phyloP scores from a whole-genome alignment of 2,888 invertebrate genomes.

The Coleophora deauratella region DNA sequence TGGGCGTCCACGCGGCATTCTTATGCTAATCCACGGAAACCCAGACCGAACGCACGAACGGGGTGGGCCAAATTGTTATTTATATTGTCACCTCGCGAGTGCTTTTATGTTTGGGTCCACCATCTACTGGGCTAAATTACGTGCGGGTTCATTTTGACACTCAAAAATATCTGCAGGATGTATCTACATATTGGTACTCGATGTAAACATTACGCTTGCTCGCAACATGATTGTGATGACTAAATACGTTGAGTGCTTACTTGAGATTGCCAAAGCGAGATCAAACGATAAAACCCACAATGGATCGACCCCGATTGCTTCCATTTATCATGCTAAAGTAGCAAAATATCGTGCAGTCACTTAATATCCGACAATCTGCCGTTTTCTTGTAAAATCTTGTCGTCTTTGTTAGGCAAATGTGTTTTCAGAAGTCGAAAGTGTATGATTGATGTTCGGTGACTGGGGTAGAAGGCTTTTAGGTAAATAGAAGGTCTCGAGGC shows the following conservation, averaged over 20 bases:
- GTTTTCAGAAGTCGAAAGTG: conserved; percentile 19
- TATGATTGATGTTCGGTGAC: conserved; percentile 46
- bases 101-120: conserved; percentile 53
- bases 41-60: conserved; percentile 45
- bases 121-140: conserved; percentile 46
- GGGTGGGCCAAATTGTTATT: conserved; percentile 75
- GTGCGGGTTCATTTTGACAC: conserved; percentile 34
- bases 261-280: neutral
- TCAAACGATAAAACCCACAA: conserved; percentile 2
- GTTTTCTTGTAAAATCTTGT: conserved; percentile 21
- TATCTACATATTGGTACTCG: conserved; percentile 5
- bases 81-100: conserved; percentile 65
- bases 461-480: conserved; percentile 45
- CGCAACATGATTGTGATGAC: too few species aligned
- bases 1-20: conserved; percentile 70
- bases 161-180: conserved; percentile 3
- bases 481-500: conserved; percentile 45
- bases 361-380: conserved; percentile 13
- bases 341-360: conserved; percentile 2
- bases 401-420: conserved; percentile 39
- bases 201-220: neutral
- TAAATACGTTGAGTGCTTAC: too few species aligned
- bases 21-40: conserved; percentile 70
- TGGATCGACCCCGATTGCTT: conserved; percentile 4
- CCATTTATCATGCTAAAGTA: neutral